phyloP scores from a whole-genome alignment of 2,888 invertebrate genomes.

The Magallana nippona region DNA sequence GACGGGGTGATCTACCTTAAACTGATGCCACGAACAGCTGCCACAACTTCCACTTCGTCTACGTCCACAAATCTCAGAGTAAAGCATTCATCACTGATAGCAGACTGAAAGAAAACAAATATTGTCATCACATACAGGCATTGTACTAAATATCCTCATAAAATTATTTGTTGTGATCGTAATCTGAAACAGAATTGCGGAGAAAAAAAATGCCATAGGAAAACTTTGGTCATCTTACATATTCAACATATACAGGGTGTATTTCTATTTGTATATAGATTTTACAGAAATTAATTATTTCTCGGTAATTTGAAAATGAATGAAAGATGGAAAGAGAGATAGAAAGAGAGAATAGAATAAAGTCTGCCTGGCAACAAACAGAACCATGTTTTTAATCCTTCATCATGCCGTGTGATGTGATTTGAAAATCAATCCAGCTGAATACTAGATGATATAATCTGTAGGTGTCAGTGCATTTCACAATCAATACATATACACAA shows the following conservation, averaged over 20 bases:
- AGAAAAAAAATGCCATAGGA: no score
- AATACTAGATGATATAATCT: background rate
- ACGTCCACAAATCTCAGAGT: constrained; percentile 63
- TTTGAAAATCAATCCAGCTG: background rate
- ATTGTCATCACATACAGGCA: no score
- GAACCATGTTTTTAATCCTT: background rate
- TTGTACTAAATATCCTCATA: no score
- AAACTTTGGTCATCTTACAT: no score
- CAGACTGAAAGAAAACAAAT: constrained; percentile 55
- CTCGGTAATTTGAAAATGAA: background rate
- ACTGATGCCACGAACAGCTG: constrained; percentile 65
- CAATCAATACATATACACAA: no score
- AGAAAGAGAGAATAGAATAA: constrained; percentile 18
- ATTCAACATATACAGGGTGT: no score
- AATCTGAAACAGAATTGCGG: no score
- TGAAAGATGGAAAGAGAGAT: background rate
- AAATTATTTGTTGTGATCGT: no score
- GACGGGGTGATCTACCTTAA: constrained; percentile 59
- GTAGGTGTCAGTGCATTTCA: background rate
- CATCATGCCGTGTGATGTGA: background rate
- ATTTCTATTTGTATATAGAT: no score
- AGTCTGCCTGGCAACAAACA: background rate
- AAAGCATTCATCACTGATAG: constrained; percentile 66
- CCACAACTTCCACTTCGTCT: constrained; percentile 68
- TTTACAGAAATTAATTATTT: no score